Evolutionary conservation across 2,797 vertebrate genomes (phyloP), one percentile per base, ranked within the genome.

Genomic region (Epinephelus malabaricus): DNA sequence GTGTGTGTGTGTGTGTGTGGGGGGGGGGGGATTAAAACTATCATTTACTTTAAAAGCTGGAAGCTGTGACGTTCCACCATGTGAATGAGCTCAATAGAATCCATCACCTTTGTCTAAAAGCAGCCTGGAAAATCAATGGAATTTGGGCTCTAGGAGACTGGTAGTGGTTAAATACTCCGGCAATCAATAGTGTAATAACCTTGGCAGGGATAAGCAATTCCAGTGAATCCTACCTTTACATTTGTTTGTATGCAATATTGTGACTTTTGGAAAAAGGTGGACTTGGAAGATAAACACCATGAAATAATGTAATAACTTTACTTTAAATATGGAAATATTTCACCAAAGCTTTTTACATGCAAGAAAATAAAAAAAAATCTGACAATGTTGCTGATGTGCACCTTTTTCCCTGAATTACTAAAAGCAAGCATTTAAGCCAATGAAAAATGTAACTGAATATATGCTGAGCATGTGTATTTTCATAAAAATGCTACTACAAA

Each of bases 131-230:
- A 94, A 95, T 95, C 92, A 92, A 94, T 92, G 79, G 46, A 79
- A 76, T 93, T 92, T 90, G 90, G 85, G 90, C 89, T 90, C 82
- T 78, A 90, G 86, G 55, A 82, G 76, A 79, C 82, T 91, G 91
- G 83, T 81, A 82, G 85, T 87, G 90, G 83, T 91, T 93, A 94
- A 94, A 94, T 75, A 87, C 77, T 84, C 60, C 40, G n/a, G 65
- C 88, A 91, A 95, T 96, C 94, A 92, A 94, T 95, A 94, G 74
- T 69, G 89, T 85, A 95, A 94, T 83, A 91, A 89, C 86, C 81
- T 88, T 89, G 66, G 67, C 59, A 86, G 80, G 51, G 73, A 87
- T 81, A 86, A 85, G 89, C 81, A 79, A 89, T 59, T 86, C 73
- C 76, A 81, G 54, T 78, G 65, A 78, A 69, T 76, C 64, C 66